phyloP scores from a whole-genome alignment of 2,797 vertebrate species.

The Columba guinea region DNA sequence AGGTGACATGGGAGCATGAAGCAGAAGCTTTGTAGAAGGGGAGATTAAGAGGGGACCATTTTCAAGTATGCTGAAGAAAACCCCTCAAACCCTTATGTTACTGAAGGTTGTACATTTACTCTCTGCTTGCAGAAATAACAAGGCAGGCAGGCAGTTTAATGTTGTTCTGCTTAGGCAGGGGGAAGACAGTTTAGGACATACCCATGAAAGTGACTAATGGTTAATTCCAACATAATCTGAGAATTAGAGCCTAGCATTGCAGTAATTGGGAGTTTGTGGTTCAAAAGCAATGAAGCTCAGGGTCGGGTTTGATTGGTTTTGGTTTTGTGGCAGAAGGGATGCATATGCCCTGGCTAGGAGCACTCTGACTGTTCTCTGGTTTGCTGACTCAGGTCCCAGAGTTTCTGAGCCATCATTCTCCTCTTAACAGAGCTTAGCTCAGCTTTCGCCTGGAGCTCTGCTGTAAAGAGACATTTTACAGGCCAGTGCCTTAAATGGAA shows the following conservation, averaged over 20 bases:
- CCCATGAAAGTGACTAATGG: neutral
- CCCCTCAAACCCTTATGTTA: neutral
- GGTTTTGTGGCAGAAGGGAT: neutral
- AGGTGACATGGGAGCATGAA: neutral
- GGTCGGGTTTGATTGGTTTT: neutral
- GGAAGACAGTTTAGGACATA: neutral
- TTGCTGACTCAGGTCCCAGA: conserved; percentile 36
- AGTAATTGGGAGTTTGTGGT: neutral
- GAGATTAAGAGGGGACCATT: neutral
- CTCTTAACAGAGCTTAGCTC: conserved; percentile 35
- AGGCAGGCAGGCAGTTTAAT: neutral
- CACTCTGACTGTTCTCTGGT: neutral
- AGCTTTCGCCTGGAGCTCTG: conserved; percentile 48
- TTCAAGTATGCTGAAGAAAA: neutral
- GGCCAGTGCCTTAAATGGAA: neutral
- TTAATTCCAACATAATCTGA: neutral
- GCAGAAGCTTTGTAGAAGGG: neutral
- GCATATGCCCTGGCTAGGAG: neutral
- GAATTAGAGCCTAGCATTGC: neutral
- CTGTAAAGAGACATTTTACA: conserved; percentile 25
- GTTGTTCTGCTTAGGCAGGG: neutral
- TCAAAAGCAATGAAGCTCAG: neutral
- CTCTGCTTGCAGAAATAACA: neutral
- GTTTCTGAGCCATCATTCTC: conserved; percentile 18
- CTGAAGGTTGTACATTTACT: neutral